A percentile compares a stretch with the other conserved stretches of the same genome.
Conservation (phyloP, 2,113 vertebrate genomes). For the Anser brachyrhynchus region DNA sequence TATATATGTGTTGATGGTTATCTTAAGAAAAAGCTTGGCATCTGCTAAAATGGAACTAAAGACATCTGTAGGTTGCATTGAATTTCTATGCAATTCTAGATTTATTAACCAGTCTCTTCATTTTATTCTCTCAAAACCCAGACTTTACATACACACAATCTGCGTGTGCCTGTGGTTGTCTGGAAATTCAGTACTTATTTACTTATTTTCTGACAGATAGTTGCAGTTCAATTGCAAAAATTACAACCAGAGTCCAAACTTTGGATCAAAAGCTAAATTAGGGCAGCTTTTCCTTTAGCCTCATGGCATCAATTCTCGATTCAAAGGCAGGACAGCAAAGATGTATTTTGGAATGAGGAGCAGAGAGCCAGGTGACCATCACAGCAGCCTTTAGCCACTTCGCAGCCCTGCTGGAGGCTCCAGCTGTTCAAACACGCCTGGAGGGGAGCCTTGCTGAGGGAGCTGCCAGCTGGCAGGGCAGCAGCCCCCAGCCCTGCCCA, state of each 20-base stretch:
- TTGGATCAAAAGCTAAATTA: neutral
- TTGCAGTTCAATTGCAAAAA: neutral
- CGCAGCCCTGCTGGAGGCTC: conserved; percentile 40
- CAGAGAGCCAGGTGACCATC: neutral
- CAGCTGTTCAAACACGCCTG: conserved; percentile 58
- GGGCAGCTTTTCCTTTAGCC: neutral
- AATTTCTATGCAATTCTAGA: neutral
- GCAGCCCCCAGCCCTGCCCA: neutral
- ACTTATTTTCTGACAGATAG: neutral
- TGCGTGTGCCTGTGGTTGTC: neutral
- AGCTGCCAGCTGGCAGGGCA: conserved; percentile 19
- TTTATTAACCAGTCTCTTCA: neutral
- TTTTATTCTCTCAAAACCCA: neutral
- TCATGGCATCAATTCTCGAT: neutral
- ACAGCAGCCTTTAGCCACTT: conserved; percentile 10
- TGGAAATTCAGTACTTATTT: neutral
- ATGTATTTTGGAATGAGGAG: conserved; percentile 9
- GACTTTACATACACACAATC: neutral
- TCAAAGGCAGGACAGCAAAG: neutral
- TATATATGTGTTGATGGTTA: neutral
- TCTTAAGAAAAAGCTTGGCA: neutral
- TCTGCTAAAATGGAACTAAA: neutral
- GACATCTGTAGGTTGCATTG: neutral
- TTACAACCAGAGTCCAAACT: neutral
- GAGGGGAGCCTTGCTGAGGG: neutral